phyloP scores from a whole-genome alignment of 2,113 vertebrate genomes.

The Tinamus guttatus region DNA sequence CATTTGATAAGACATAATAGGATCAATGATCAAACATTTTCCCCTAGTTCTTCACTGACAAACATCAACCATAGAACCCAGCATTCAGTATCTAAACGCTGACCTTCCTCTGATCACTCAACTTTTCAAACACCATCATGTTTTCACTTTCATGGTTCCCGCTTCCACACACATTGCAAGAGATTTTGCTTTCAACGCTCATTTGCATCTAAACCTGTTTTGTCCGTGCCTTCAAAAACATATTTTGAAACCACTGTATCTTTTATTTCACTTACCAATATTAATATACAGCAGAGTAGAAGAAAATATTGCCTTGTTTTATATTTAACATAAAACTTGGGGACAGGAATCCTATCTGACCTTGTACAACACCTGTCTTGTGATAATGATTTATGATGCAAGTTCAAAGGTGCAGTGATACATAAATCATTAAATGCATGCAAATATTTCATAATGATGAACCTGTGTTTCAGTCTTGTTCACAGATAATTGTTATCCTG shows the following conservation, averaged over 20 bases:
- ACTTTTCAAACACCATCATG: background rate
- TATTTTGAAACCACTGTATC: background rate
- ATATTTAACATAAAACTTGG: background rate
- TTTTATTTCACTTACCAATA: background rate
- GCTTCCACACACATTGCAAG: background rate
- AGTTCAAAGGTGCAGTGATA: rapidly evolving
- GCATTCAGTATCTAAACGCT: background rate
- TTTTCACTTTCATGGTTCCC: background rate
- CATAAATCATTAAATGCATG: background rate
- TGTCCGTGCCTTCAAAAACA: background rate
- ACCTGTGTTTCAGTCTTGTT: background rate
- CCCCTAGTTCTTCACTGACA: background rate
- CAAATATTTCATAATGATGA: background rate
- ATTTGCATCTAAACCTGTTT: background rate
- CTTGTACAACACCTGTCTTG: background rate
- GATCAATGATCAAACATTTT: background rate
- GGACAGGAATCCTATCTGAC: background rate
- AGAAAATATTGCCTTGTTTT: background rate
- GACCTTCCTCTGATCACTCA: background rate
- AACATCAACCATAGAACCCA: background rate
- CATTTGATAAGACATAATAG: background rate
- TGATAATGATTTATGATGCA: background rate
- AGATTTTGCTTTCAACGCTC: background rate
- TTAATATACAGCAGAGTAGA: background rate
- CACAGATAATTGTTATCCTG: background rate